Conservation (phyloP, 2,797 vertebrate genomes). For the Rousettus madagascariensis region DNA sequence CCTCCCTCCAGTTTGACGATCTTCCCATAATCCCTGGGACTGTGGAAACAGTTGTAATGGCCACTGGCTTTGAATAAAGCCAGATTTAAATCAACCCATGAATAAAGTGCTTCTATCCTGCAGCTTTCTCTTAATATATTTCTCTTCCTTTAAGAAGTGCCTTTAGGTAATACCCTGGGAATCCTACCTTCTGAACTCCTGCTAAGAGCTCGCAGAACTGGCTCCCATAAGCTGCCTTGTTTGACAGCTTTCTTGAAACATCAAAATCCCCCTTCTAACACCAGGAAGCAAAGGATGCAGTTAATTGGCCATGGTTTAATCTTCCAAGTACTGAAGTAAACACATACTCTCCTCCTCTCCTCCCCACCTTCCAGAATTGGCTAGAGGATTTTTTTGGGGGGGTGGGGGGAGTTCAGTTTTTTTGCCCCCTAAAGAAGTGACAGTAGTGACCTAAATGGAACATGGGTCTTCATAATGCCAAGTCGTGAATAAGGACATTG, state of each 20-base stretch:
- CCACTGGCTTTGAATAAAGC: neutral
- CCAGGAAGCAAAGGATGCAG: neutral
- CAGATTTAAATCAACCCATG: neutral
- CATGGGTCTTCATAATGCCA: neutral
- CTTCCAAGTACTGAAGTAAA: neutral
- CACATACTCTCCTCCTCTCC: neutral
- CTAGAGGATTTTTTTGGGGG: neutral
- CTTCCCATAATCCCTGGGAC: neutral
- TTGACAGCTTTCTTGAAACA: neutral
- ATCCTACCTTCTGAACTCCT: neutral
- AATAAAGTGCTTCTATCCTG: neutral
- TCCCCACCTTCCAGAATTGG: neutral
- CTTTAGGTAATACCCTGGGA: neutral
- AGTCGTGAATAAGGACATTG: neutral
- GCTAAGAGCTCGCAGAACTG: neutral
- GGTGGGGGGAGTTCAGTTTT: no score
- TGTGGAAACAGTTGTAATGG: neutral
- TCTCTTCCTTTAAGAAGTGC: neutral
- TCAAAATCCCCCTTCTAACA: neutral
- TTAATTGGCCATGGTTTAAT: neutral
- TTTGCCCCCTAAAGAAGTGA: neutral
- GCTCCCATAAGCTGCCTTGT: neutral
- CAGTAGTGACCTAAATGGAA: neutral
- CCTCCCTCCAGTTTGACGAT: neutral
- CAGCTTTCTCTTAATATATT: neutral